Base-by-base conservation (phyloP, 2,797 vertebrate genomes). In the Mus caroli region DNA sequence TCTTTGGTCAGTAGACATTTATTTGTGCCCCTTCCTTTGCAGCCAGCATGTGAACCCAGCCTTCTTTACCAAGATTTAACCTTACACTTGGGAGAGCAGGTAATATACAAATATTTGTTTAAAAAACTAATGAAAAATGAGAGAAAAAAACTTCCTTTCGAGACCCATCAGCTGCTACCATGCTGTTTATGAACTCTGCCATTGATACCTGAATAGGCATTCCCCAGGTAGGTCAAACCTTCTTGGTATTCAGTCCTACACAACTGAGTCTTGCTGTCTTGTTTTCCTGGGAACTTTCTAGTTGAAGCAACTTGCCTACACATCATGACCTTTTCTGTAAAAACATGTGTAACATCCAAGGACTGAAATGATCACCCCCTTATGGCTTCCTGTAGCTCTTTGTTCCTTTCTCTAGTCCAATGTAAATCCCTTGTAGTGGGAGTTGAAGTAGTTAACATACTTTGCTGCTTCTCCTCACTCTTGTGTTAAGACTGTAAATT, bases 241-340 rank as follows among this genome's bases (percentile, higher is more conserved):
- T 93, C 75, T 95, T 95, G 75, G 24, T 60, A 87, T 96, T 94
- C 37, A 86, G 5, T 71, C 34, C 28, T 80, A 86, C 14, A 1
- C 13, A 4, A 76, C 13, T 56, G 88, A 69, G 43, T 96, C 78
- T 50, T 64, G 40, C 82, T 76, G 60, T 82, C 69, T 94, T 91
- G 88, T 79, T 97, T 96, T 80, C 43, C 6, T 60, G 31, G 86
- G 60, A 97, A 79, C 86, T 95, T 97, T 92, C 82, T 95, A 28
- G 92, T 92, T 46, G 14, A 86, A 76, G 91, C 12, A 75, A 67
- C 89, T 79, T 71, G 43, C 13, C 80, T 52, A 19, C 22, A 28
- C 91, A 92, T 95, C 24, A 40, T 97, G 95, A 96, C 94, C 96
- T 96, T 96, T 94, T 58, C 77, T 17, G 34, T 79, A 88, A 92